phyloP scores from a whole-genome alignment of 1,140 invertebrate genomes.

The Olivierus martensii region DNA sequence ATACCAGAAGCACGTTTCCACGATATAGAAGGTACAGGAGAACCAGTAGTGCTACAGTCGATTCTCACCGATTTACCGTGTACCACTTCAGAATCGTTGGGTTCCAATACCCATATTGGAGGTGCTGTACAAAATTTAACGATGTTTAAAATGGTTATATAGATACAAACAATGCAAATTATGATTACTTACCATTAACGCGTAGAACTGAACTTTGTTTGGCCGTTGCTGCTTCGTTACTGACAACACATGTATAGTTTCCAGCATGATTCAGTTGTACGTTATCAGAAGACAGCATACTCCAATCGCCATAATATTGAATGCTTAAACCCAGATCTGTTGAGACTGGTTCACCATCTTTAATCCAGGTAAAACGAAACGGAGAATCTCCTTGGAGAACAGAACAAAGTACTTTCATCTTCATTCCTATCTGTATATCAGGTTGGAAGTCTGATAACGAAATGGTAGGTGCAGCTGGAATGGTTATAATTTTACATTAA shows the following conservation, averaged over 20 bases:
- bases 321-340: neutral
- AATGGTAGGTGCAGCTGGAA: slow-evolving; percentile 5
- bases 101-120: slow-evolving; percentile 5
- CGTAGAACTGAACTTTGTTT: slow-evolving; percentile 53
- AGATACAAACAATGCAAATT: too few relatives aligned
- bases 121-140: neutral
- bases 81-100: neutral
- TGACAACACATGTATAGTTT: slow-evolving; percentile 29
- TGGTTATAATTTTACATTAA: neutral
- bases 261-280: slow-evolving; percentile 21
- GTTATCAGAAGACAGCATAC: slow-evolving; percentile 17
- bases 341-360: slow-evolving; percentile 7
- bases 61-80: neutral
- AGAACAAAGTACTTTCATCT: slow-evolving; percentile 37
- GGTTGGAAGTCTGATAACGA: slow-evolving; percentile 10
- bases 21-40: neutral
- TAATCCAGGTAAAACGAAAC: slow-evolving; percentile 17
- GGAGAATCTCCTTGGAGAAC: slow-evolving; percentile 18
- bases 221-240: slow-evolving; percentile 48
- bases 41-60: neutral
- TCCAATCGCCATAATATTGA: slow-evolving; percentile 25
- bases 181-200: slow-evolving; percentile 56
- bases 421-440: slow-evolving; percentile 50
- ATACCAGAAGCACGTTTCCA: neutral
- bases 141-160: too few relatives aligned